phyloP scores from a whole-genome alignment of 2,113 vertebrate species.

The Shinisaurus crocodilurus region DNA sequence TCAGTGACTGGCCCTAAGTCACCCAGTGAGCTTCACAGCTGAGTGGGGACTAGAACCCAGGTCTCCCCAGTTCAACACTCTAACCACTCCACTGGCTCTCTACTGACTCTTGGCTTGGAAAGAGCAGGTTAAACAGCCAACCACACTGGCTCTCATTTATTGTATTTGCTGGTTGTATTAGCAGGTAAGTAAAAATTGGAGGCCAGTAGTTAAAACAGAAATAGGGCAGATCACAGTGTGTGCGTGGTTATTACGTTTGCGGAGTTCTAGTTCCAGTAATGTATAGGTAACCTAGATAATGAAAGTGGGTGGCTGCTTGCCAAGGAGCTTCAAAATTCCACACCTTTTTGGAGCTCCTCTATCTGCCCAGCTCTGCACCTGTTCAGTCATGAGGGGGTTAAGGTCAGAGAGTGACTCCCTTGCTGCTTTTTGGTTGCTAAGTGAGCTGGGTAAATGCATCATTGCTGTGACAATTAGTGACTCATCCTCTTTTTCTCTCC shows the following conservation, averaged over 20 bases:
- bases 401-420: background rate
- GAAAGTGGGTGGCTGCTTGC: background rate
- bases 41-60: too few relatives aligned
- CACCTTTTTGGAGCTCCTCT: background rate
- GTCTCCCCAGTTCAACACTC: too few relatives aligned
- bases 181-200: background rate
- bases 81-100: too few relatives aligned
- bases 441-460: constrained; percentile 4
- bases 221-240: background rate
- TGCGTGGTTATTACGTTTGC: background rate
- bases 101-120: too few relatives aligned
- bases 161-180: constrained; percentile 4
- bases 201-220: background rate
- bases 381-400: background rate
- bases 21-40: too few relatives aligned
- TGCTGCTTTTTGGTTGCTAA: background rate
- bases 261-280: background rate
- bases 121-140: too few relatives aligned
- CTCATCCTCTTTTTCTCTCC: background rate
- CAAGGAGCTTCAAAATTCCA: too few relatives aligned
- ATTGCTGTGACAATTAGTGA: background rate
- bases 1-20: too few relatives aligned
- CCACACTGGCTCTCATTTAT: constrained; percentile 10
- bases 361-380: background rate
- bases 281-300: background rate